Evolutionary conservation across 2,797 vertebrate species (phyloP).

Genomic region (Trichosurus vulpecula): DNA sequence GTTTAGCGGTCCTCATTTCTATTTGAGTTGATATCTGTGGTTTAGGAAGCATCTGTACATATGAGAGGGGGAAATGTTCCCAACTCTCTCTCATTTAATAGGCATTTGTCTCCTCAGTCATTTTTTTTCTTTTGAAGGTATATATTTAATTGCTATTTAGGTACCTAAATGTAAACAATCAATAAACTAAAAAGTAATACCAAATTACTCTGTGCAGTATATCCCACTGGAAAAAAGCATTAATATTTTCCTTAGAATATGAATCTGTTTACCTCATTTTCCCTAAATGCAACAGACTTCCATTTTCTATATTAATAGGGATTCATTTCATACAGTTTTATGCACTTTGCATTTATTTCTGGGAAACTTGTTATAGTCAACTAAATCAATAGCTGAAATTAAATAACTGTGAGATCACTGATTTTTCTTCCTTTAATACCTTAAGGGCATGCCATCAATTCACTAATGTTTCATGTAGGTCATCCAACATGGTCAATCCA

Average conservation of each 20-base stretch:
- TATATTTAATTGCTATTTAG: not conserved
- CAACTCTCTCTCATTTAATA: not conserved
- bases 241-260: not conserved
- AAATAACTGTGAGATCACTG: conserved; percentile 52
- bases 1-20: not conserved
- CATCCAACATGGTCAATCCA: conserved; percentile 34
- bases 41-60: not conserved
- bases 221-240: not conserved
- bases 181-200: not conserved
- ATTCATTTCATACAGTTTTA: conserved; percentile 24
- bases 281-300: not conserved
- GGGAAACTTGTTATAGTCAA: conserved; percentile 54
- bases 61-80: not conserved
- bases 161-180: not conserved
- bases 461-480: conserved; percentile 42
- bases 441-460: conserved; percentile 45
- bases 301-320: conserved; percentile 9
- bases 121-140: not conserved
- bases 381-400: conserved; percentile 73
- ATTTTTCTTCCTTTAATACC: conserved; percentile 52
- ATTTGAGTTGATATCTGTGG: not conserved
- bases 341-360: conserved; percentile 55
- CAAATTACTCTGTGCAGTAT: conserved; percentile 9
- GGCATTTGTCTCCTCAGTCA: not conserved
- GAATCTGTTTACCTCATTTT: not conserved